Evolutionary conservation across 2,888 invertebrate species (phyloP), one percentile per base, ranked within the genome.

Genomic region (Eudemis profundana): DNA sequence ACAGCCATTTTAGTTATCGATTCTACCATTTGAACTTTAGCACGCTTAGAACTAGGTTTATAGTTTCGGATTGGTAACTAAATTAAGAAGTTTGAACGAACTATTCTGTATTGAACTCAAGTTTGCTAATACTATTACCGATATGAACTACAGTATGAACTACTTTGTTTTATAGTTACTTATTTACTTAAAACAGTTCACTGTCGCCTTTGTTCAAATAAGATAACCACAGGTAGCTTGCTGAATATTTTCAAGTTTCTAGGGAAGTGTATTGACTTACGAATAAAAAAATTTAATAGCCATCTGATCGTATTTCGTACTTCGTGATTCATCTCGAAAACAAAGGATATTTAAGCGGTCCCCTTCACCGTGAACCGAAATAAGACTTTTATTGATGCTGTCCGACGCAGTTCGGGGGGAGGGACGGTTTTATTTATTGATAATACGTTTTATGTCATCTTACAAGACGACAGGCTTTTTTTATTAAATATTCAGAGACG

Each of bases 261-360:
- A 5, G 38, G 8, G 27, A 38, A 56, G 44, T 14, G 10, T 64
- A 27, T 64, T 64, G 57, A 70, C 68, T 69, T 63, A 70, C 54
- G 44, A 70, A 73, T 64, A 69, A 72, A 68, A 69, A 68, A 69
- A 69, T 66, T 44, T 64, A 63, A 46, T 49, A 73, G 61, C 70
- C 64, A 68, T 68, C 62, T 64, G 69, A 74, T 70, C 70, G 68
- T 72, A 74, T 76, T 81, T 79, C 73, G 73, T 74, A 72, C 78
- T 78, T 77, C 83, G 82, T 82, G 82, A 82, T 82, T 79, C 76
- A 78, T 78, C 74, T 74, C 72, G 66, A 71, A 75, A 78, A 77
- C 78, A 78, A 78, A 76, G 81, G 81, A 84, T 83, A 78, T 76
- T 62, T 57, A 56, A 73, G 72, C 57, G 64, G 72, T 70, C 66